Base-by-base conservation (phyloP, 2,888 invertebrate species). In the Sialis fuliginosa region DNA sequence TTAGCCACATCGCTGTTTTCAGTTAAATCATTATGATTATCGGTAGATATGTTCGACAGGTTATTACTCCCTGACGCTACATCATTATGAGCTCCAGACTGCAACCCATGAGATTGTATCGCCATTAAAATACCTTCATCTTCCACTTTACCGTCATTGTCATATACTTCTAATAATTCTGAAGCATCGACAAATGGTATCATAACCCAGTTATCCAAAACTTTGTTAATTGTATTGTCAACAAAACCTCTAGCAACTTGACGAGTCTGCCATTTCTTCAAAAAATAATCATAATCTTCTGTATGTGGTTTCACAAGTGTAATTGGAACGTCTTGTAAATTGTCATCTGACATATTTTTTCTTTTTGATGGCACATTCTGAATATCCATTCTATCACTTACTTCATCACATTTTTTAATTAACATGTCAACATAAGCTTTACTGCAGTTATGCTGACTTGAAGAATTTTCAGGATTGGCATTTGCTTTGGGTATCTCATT, bases 61-160 rank as follows among this genome's bases (percentile, higher is more conserved):
- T 50, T 47, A 45, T 49, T 53, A 39, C 47, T 45, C 12, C 48
- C 47, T 35, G 48, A 49, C 39, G 42, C 45, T 8, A 42, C 7
- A 13, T 45, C 42, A 46, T 42, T 40, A 52, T 50, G 55, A 52
- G 49, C 54, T 54, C 53, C 56, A 55, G 57, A 59, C 59, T 75
- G 77, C 48, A 82, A 62, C 1, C 81, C 81, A 57, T 81, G 79
- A 45, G 78, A 77, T 47, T 76, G 76, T 55, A 82, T 82, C 4
- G 82, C 82, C 81, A 81, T 81, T 33, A 77, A 63, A 47, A 82
- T 81, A 1, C 80, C 81, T 58, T 78, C 77, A 57, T 81, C 77
- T 63, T 80, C 81, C 57, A 81, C 70, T 49, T 71, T 70, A 33
- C 74, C 72, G 51, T 71, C 71, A 40, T 67, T 69, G 6, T 71